A percentile compares a stretch with the other conserved stretches of the same genome.
phyloP scores from a whole-genome alignment of 1,140 invertebrate species.

The Odontomachus brunneus region DNA sequence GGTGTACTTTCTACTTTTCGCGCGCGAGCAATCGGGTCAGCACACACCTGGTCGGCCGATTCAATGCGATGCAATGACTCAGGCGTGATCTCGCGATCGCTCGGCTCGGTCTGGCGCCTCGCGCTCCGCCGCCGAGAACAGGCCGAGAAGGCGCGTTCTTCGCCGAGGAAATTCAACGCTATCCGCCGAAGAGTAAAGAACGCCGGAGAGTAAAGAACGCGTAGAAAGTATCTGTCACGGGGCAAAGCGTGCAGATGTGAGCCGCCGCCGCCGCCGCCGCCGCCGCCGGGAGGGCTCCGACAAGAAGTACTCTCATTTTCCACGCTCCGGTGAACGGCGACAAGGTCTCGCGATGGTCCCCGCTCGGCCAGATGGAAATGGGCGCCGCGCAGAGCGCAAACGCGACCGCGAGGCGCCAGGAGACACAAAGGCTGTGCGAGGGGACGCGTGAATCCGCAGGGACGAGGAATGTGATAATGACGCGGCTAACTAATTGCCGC shows the following conservation, averaged over 20 bases:
- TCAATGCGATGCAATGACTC: neutral
- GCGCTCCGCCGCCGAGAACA: conserved; percentile 11
- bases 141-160: conserved; percentile 25
- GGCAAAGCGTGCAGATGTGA: conserved; percentile 57
- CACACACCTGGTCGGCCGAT: conserved; percentile 10
- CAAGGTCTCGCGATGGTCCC: conserved; percentile 72
- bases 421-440: conserved; percentile 50
- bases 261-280: conserved; percentile 22
- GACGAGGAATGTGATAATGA: conserved; percentile 67
- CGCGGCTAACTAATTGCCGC: conserved; percentile 78
- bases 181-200: conserved; percentile 43
- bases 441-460: conserved; percentile 12
- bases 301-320: conserved; percentile 79
- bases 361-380: conserved; percentile 63
- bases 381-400: conserved; percentile 49
- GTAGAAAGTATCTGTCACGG: conserved; percentile 71
- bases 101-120: neutral
- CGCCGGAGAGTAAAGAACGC: conserved; percentile 67
- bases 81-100: neutral
- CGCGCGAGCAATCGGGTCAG: conserved; percentile 37
- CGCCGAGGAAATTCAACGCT: conserved; percentile 3
- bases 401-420: conserved; percentile 58
- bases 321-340: conserved; percentile 76
- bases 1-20: conserved; percentile 50
- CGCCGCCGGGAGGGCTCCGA: conserved; percentile 41